Conservation (phyloP, 1,140 invertebrate species). For the Trichoplusia ni region DNA sequence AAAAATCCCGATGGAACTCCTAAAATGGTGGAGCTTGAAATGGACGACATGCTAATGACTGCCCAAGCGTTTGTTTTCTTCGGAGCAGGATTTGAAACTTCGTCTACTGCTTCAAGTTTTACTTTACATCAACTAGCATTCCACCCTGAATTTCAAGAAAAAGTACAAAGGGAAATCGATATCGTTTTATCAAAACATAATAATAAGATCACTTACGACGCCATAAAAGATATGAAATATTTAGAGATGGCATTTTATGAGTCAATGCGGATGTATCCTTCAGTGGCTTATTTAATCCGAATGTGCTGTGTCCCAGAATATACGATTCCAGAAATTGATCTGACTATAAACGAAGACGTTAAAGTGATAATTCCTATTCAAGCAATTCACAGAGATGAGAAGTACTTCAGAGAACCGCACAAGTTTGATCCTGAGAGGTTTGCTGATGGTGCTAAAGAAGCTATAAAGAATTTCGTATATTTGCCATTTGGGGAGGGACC, state of each 20-base stretch:
- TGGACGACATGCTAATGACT: constrained; percentile 39
- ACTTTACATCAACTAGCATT: constrained; percentile 79
- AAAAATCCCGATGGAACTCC: constrained; percentile 38
- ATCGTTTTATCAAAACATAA: constrained; percentile 52
- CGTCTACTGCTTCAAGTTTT: constrained; percentile 63
- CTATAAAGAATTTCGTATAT: constrained; percentile 50
- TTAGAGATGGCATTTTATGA: constrained; percentile 57
- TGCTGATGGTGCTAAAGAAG: constrained; percentile 40
- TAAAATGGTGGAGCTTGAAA: constrained; percentile 36
- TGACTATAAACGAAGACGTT: constrained; percentile 74
- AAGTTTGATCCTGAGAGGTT: constrained; percentile 63
- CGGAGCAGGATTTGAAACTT: constrained; percentile 60
- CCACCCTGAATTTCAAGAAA: constrained; percentile 80
- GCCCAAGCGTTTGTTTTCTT: constrained; percentile 57
- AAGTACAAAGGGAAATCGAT: constrained; percentile 49
- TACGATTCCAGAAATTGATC: constrained; percentile 49
- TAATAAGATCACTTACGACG: constrained; percentile 67
- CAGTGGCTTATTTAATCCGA: constrained; percentile 44
- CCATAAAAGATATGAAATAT: constrained; percentile 67
- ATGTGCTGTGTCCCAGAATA: constrained; percentile 49
- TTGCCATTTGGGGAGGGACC: constrained; percentile 65
- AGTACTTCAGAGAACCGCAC: constrained; percentile 43
- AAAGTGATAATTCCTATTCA: constrained; percentile 69
- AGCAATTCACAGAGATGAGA: constrained; percentile 47
- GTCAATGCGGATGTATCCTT: constrained; percentile 62